Evolutionary conservation across 2,113 vertebrate species (phyloP), one percentile per base, ranked within the genome.

Genomic region (Syngnathus typhle): DNA sequence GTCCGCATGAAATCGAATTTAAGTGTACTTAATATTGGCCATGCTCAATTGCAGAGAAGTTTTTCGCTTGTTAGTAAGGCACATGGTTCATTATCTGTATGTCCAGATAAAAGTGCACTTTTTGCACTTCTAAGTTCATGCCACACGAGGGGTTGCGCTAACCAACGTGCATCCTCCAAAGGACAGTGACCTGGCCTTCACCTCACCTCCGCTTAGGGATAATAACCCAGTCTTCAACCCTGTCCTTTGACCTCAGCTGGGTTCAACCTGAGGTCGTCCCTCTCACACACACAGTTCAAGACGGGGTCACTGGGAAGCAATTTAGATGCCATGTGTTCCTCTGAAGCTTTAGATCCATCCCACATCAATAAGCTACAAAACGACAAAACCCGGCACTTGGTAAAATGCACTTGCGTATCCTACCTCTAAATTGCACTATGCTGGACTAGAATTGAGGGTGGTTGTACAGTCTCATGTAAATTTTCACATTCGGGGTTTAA

Each of bases 161-260:
- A 21, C 49, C 49, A 19, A 39, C 60, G 10, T 6, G 41, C 39
- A 58, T 62, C 62, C 47, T 67, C 15, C 11, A 2, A 41, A 36
- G 52, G 49, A 39, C 47, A 58, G 32, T 70, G 76, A 76, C 75
- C 65, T 41, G 64, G 68, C 77, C 79, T 78, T 82, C 70, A 80
- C 74, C 67, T 49, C 71, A n/a, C 60, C 71, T 71, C 54, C 15
- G 18, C 46, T 64, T 8, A 49, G 72, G 68, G 62, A 72, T 41
- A 39, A 55, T 6, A n/a, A 83, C 85, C 84, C 58, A 68, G 76
- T 77, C 83, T 89, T 89, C 83, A 89, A 84, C 85, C 72, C 74
- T 84, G 72, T 84, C 81, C 77, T 83, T 55, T 76, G 72, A 82
- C 77, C 72, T 47, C 21, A 21, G 64, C 44, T 7, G 18, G 76